Conservation (phyloP, 2,797 vertebrate genomes). For the Acrossocheilus fasciatus region DNA sequence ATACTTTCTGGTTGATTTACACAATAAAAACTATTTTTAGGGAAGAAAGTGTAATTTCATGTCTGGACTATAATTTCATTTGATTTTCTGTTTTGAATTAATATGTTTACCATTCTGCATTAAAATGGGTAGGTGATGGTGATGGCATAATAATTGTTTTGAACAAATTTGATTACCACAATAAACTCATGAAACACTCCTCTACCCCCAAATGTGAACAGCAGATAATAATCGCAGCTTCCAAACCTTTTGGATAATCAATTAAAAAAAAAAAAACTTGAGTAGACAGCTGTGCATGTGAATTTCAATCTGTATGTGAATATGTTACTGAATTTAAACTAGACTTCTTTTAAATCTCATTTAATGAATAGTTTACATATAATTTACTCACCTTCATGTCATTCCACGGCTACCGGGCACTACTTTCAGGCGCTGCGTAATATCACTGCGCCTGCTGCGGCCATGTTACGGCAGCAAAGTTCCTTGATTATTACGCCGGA, state of each 20-base stretch:
- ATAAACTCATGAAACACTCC: not conserved
- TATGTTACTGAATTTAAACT: not conserved
- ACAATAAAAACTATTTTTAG: not conserved
- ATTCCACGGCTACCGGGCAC: too few relatives aligned
- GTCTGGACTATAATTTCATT: not conserved
- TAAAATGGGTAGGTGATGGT: not conserved
- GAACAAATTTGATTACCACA: slow-evolving; percentile 1
- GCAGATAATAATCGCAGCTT: not conserved
- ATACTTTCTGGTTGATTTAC: not conserved
- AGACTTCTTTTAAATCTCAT: not conserved
- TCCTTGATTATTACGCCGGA: too few relatives aligned
- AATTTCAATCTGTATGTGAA: not conserved
- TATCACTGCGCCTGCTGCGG: too few relatives aligned
- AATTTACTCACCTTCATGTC: not conserved
- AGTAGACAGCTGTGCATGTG: not conserved
- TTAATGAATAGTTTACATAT: not conserved
- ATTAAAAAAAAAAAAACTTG: not conserved
- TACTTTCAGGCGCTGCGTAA: too few relatives aligned
- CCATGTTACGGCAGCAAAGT: too few relatives aligned
- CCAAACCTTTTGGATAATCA: not conserved
- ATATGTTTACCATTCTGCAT: not conserved
- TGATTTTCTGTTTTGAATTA: not conserved
- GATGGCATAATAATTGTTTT: slow-evolving; percentile 1
- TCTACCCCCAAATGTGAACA: not conserved
- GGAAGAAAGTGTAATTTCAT: not conserved